Conservation (phyloP, 1,140 invertebrate species). For the Leptinotarsa texana region DNA sequence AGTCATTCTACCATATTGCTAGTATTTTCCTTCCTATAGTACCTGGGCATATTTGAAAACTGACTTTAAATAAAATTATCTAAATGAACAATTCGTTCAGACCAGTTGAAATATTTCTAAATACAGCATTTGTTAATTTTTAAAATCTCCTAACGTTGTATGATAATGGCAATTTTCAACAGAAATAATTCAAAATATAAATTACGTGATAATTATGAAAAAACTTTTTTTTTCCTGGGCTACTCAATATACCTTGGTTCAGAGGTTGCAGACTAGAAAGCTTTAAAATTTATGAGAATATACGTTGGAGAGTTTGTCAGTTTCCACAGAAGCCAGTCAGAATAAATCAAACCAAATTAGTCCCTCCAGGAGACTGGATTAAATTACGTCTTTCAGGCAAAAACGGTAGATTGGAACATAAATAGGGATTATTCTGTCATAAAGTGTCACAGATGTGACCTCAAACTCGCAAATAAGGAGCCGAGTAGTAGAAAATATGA, state of each 20-base stretch:
- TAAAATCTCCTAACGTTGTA: too few relatives aligned
- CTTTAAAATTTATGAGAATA: constrained; percentile 1
- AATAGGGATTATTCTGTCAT: background rate
- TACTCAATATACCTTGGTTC: background rate
- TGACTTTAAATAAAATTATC: too few relatives aligned
- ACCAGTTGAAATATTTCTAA: too few relatives aligned
- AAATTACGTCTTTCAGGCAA: constrained; percentile 1
- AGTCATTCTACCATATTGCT: too few relatives aligned
- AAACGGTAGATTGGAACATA: background rate
- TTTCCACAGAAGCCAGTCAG: background rate
- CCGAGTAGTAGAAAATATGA: too few relatives aligned
- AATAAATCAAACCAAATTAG: background rate
- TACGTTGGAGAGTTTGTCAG: background rate
- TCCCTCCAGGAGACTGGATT: background rate
- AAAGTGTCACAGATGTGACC: background rate
- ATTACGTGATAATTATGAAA: too few relatives aligned
- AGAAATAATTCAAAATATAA: too few relatives aligned
- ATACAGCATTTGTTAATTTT: too few relatives aligned
- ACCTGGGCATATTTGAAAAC: too few relatives aligned
- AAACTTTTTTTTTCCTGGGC: background rate
- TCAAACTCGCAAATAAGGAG: background rate
- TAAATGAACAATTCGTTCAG: too few relatives aligned
- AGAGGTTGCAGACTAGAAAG: background rate
- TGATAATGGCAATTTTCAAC: too few relatives aligned
- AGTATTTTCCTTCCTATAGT: too few relatives aligned